Conservation (phyloP, 2,113 vertebrate genomes). For the Takifugu flavidus region DNA sequence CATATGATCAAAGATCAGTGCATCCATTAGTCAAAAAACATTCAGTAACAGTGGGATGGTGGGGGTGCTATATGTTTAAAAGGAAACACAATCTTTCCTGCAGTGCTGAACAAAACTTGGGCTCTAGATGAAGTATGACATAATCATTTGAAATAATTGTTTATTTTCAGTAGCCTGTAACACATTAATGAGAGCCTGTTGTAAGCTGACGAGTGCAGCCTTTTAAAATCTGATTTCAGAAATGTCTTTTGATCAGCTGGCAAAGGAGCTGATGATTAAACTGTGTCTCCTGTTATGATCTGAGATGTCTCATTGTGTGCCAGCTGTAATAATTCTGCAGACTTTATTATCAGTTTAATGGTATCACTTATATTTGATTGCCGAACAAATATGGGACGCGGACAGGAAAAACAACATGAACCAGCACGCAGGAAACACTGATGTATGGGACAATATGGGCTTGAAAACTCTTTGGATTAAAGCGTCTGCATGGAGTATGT, state of each 20-base stretch:
- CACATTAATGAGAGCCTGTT: constrained; percentile 10
- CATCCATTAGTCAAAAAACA: background rate
- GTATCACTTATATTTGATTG: no score
- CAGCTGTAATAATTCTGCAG: background rate
- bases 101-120: background rate
- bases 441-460: no score
- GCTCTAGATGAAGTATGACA: background rate
- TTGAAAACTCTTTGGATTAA: no score
- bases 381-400: no score
- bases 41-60: background rate
- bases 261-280: background rate
- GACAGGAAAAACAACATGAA: no score
- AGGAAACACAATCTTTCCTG: background rate
- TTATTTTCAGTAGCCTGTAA: constrained; percentile 7
- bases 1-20: no score
- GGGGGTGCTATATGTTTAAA: no score
- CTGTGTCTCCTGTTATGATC: background rate
- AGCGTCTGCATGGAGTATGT: no score
- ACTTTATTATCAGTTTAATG: no score
- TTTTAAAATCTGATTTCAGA: background rate
- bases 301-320: no score
- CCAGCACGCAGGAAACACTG: no score
- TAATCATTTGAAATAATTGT: constrained; percentile 4
- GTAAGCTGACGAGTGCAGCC: constrained; percentile 9
- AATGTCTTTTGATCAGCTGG: background rate